Base-by-base conservation (phyloP, 2,888 invertebrate genomes). In the Sminthurinus aureus region DNA sequence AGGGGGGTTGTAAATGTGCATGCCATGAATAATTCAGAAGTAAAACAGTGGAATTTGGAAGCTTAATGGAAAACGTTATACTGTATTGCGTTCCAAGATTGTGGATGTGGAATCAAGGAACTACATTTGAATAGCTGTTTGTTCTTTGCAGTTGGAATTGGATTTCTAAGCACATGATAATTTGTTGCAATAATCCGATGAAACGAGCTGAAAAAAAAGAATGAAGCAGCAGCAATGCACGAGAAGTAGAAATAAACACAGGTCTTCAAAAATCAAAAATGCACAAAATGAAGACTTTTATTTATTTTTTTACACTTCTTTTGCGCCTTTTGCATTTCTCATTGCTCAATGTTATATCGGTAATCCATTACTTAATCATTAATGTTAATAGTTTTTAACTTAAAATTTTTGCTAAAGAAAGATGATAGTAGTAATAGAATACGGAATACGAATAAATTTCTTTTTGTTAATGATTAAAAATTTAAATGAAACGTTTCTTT, bases 31-130 rank as follows among this genome's bases (percentile, higher is more conserved):
- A 78, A 83, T 0, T 78, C 66, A 6, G 87, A 88, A 77, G 87
- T 87, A n/a, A 84, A 86, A 79, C 74, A 64, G 24, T 88, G 88
- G 88, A 87, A 88, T 74, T 76, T 81, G 20, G 73, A 81, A 64
- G 73, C 71, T 26, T 73, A 38, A 26, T 38, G 1, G 38, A 38
- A 38, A 6, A 6, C 38, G 6, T 38, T 38, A 38, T 38, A 38
- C 38, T 38, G 38, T 4, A 38, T 38, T 38, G 38, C 6, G 6
- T 38, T 38, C 38, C 38, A 38, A 4, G 6, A 38, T 6, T 38
- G 38, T 38, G 38, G 38, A 38, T 38, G 1, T 38, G 38, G 38
- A 38, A 38, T 38, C 38, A 38, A 38, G 38, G 38, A 38, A 38
- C 6, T 38, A 38, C 38, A 38, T 38, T 38, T 6, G 38, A 38